Conservation (phyloP, 1,140 invertebrate genomes). For the Drosophila murphyi region DNA sequence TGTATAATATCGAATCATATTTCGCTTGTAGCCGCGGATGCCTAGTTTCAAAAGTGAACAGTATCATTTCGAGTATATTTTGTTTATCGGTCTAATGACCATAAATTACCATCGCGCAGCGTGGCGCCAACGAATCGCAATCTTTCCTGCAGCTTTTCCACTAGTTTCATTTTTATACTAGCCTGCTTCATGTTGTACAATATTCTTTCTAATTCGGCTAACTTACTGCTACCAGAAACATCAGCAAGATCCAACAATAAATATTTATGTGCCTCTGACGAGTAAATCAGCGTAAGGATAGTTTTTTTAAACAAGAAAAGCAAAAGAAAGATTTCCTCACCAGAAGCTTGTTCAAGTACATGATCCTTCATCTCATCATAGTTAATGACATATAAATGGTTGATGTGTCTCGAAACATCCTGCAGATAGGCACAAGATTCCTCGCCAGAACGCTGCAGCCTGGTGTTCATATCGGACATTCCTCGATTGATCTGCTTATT, state of each 20-base stretch:
- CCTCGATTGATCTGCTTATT: conserved; percentile 6
- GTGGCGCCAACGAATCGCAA: neutral
- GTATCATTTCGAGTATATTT: neutral
- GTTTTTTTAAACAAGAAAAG: neutral
- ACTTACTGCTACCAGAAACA: neutral
- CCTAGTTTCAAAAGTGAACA: neutral
- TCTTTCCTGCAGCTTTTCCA: neutral
- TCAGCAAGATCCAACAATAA: neutral
- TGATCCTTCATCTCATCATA: neutral
- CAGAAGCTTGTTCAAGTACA: neutral
- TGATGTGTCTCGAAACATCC: neutral
- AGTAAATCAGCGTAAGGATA: neutral
- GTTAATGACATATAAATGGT: neutral
- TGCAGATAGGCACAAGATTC: neutral
- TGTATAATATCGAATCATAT: neutral
- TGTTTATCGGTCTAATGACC: neutral
- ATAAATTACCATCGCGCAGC: conserved; percentile 2
- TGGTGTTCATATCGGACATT: too few species aligned
- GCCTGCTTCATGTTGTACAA: neutral
- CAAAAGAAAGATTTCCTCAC: neutral
- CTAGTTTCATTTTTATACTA: neutral
- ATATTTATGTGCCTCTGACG: neutral
- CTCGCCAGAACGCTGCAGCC: neutral
- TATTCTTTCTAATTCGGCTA: conserved; percentile 5
- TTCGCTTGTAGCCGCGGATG: neutral